Evolutionary conservation across 1,140 invertebrate genomes (phyloP), one percentile per base, ranked within the genome.

Genomic region (Drosophila quadrilineata): DNA sequence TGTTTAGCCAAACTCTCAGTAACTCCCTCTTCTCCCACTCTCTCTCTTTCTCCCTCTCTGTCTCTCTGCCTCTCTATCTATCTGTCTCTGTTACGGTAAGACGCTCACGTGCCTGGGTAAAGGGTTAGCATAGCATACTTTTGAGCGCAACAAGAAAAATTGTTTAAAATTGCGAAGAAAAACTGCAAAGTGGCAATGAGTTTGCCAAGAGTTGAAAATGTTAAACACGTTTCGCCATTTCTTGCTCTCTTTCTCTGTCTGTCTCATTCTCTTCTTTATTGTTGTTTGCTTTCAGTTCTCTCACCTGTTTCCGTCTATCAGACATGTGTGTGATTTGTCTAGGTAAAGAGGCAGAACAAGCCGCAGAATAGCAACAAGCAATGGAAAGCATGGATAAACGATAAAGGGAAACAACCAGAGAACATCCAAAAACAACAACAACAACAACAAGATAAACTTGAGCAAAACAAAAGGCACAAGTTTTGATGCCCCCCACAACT

Each of bases 111-210:
- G 36, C 41, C n/a, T n/a, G n/a, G n/a, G n/a, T n/a, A n/a, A 84
- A 79, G 70, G 77, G 79, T 85, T 85, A 77, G 38, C 50, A 38
- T 53, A n/a, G n/a, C n/a, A 58, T 52, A 67, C 69, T 66, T 64
- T 43, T 43, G 73, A 84, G 79, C 79, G 59, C 77, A 58, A 60
- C 54, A 84, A 77, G 71, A 84, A 74, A 84, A 85, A 84, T 85
- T 71, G 74, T 84, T 79, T 75, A 75, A 84, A 84, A 85, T 75
- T 66, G 58, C 58, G 29, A 60, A 71, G 3, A 22, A 29, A 50
- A 63, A 56, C 49, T 62, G 40, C 21, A 53, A 60, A 60, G 48
- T 40, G 64, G 26, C 12, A 21, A 35, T 22, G 31, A 17, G 31
- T 21, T n/a, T 5, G 12, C 50, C 6, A 58, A 79, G 59, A 73